A percentile compares a stretch with the other conserved stretches of the same genome.
Conservation (phyloP, 1,140 invertebrate species). For the Chymomyza costata region DNA sequence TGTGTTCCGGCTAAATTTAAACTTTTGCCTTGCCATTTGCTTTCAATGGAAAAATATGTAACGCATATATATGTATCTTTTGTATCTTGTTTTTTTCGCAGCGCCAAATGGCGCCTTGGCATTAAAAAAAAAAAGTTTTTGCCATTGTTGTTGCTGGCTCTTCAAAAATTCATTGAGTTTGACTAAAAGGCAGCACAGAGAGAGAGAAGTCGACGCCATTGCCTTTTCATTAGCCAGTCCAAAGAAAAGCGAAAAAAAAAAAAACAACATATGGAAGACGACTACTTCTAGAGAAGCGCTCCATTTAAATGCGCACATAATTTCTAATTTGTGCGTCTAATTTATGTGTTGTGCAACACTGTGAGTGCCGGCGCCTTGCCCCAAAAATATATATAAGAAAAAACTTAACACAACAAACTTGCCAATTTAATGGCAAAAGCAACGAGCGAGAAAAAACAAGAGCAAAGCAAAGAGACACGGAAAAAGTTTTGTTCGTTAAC, state of each 20-base stretch:
- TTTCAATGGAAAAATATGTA: constrained; percentile 67
- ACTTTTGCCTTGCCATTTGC: constrained; percentile 51
- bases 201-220: constrained; percentile 12
- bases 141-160: constrained; percentile 26
- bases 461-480: constrained; percentile 27
- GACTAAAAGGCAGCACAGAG: constrained; percentile 51
- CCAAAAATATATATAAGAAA: no score
- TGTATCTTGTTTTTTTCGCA: constrained; percentile 38
- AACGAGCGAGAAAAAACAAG: constrained; percentile 17
- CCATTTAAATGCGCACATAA: constrained; percentile 74
- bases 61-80: no score
- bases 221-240: constrained; percentile 41
- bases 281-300: constrained; percentile 21
- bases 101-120: constrained; percentile 69
- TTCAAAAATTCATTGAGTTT: constrained; percentile 72
- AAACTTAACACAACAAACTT: constrained; percentile 72
- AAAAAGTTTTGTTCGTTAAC: constrained; percentile 65
- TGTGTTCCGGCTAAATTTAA: constrained; percentile 69
- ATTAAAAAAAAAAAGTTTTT: constrained; percentile 27
- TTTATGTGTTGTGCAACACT: constrained; percentile 70
- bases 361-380: no score
- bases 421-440: constrained; percentile 64
- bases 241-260: constrained; percentile 24
- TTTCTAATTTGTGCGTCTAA: constrained; percentile 74
- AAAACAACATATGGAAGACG: constrained; percentile 28